phyloP scores from a whole-genome alignment of 1,140 invertebrate species.

The Callitettix versicolor region DNA sequence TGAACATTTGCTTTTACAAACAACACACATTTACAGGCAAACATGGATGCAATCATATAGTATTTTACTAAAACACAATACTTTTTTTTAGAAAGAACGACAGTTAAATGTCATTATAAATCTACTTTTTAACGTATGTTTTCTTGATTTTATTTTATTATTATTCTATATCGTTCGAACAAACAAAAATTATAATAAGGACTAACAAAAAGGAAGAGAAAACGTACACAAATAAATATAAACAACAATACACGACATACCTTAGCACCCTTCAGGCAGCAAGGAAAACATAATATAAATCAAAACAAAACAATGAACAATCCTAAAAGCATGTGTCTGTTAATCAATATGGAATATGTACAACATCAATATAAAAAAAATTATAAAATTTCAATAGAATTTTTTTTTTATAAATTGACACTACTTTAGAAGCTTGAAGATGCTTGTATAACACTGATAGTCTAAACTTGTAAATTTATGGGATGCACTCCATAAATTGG shows the following conservation, averaged over 20 bases:
- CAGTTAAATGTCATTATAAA: no score
- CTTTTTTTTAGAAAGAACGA: no score
- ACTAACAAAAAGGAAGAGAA: neutral
- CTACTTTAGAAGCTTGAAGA: no score
- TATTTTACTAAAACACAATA: no score
- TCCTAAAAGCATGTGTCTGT: neutral
- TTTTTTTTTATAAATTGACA: no score
- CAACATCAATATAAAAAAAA: neutral
- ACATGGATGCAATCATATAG: no score
- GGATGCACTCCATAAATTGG: no score
- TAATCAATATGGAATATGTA: neutral
- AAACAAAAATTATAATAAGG: neutral
- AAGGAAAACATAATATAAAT: conserved; percentile 39
- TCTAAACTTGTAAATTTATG: no score
- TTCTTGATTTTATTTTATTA: neutral
- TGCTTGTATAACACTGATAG: neutral
- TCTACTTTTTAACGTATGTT: neutral
- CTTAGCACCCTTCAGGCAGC: conserved; percentile 49
- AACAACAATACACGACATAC: conserved; percentile 36
- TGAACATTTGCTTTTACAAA: no score
- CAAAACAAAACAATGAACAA: conserved; percentile 1
- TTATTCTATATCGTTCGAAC: neutral
- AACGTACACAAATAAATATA: neutral
- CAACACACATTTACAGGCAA: no score
- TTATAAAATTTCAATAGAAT: neutral